Evolutionary conservation across 2,888 invertebrate species (phyloP).

Genomic region (Margaritifera margaritifera): DNA sequence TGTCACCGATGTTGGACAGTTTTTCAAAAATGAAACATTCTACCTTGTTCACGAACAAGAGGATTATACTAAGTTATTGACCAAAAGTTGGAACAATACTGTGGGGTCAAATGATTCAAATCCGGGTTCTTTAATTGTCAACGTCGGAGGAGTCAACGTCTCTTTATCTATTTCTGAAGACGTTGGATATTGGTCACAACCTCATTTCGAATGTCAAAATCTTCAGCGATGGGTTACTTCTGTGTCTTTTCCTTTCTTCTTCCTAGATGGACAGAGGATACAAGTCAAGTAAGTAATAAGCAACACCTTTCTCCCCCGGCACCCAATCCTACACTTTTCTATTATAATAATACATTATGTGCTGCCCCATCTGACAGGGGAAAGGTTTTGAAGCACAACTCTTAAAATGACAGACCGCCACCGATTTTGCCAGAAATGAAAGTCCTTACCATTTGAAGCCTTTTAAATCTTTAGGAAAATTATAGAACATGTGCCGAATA

Average conservation of each 20-base stretch:
- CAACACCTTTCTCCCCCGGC: not conserved
- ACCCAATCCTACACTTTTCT: not conserved
- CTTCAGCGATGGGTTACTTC: constrained; percentile 51
- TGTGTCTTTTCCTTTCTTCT: constrained; percentile 55
- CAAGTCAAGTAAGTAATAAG: constrained; percentile 50
- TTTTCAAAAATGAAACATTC: constrained; percentile 34
- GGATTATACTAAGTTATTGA: constrained; percentile 11
- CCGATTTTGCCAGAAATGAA: no score
- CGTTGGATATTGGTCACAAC: constrained; percentile 50
- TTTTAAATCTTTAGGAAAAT: no score
- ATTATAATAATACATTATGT: not conserved
- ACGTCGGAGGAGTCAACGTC: not conserved
- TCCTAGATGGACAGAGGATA: constrained; percentile 20
- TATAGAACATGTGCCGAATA: no score
- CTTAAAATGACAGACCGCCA: no score
- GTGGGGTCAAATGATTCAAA: not conserved
- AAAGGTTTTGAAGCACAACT: no score
- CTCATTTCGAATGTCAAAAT: constrained; percentile 52
- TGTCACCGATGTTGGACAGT: constrained; percentile 22
- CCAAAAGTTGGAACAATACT: constrained; percentile 10
- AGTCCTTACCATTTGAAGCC: no score
- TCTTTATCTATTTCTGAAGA: constrained; percentile 15
- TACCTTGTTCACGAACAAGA: constrained; percentile 26
- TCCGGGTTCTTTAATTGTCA: not conserved
- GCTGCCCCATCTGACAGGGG: not conserved